A percentile compares a stretch with the other conserved stretches of the same genome.
These are phyloP conservation scores for Cephus spinipes DNA, from an alignment of 2,888 invertebrate genomes.

Conservation along the genomic window DNA sequence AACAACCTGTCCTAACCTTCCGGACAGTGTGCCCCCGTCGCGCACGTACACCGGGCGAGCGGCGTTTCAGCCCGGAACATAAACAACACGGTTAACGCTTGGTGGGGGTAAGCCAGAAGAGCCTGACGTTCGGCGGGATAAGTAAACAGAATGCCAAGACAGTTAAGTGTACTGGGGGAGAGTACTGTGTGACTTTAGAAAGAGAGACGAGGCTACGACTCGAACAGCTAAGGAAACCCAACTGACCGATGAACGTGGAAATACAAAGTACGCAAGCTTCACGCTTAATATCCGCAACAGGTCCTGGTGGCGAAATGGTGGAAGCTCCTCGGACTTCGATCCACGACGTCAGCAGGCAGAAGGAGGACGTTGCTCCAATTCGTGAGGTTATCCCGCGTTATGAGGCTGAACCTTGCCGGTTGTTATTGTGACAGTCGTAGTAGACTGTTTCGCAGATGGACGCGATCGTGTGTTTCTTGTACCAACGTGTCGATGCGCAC, in stretches of 20 bases:
- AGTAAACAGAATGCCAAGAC: background rate
- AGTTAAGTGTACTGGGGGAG: background rate
- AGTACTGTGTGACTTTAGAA: background rate
- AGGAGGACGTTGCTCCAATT: background rate
- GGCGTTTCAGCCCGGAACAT: background rate
- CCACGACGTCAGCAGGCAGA: background rate
- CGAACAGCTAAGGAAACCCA: background rate
- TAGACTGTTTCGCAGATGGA: background rate
- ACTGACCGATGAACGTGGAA: background rate
- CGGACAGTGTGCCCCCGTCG: background rate
- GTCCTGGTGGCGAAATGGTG: background rate
- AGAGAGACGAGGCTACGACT: background rate
- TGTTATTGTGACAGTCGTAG: background rate
- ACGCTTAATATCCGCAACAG: background rate
- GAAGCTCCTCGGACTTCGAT: background rate
- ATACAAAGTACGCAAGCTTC: background rate
- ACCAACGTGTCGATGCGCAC: background rate
- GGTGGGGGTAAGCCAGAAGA: background rate
- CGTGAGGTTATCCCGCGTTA: background rate
- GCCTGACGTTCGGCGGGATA: background rate
- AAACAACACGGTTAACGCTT: background rate
- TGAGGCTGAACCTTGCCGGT: background rate
- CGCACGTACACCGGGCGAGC: background rate
- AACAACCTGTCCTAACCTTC: conserved; percentile 6
- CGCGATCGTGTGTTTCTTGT: background rate